phyloP scores from a whole-genome alignment of 2,888 invertebrate species.

The Phaonia tiefii region DNA sequence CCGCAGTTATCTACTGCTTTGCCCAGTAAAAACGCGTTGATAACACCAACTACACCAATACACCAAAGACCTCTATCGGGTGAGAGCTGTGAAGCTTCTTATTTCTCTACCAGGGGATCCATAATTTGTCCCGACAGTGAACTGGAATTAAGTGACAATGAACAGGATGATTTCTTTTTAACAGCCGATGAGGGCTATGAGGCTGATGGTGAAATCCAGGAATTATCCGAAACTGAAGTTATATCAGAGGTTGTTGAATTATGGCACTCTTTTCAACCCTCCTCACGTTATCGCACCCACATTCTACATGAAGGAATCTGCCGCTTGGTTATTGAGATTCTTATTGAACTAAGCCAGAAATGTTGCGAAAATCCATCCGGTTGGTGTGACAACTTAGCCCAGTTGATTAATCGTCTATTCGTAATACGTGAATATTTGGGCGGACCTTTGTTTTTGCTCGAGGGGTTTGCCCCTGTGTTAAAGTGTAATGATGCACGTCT shows the following conservation, averaged over 20 bases:
- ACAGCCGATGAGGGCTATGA: constrained; percentile 80
- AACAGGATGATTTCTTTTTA: constrained; percentile 76
- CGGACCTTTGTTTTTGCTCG: constrained; percentile 77
- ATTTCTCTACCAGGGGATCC: constrained; percentile 77
- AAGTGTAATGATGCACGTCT: constrained; percentile 75
- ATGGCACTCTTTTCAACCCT: constrained; percentile 76
- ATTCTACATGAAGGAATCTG: constrained; percentile 79
- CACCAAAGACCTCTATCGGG: constrained; percentile 71
- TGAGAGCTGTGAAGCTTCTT: constrained; percentile 76
- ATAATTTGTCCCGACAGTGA: constrained; percentile 77
- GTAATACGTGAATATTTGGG: constrained; percentile 80
- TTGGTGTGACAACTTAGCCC: constrained; percentile 78
- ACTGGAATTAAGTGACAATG: constrained; percentile 78
- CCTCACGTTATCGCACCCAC: constrained; percentile 78
- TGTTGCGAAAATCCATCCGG: constrained; percentile 76
- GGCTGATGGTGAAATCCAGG: constrained; percentile 79
- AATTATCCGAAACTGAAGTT: constrained; percentile 76
- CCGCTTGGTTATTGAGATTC: constrained; percentile 78
- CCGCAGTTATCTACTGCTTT: constrained; percentile 64
- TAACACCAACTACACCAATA: constrained; percentile 70
- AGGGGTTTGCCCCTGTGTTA: constrained; percentile 78
- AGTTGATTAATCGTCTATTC: constrained; percentile 78
- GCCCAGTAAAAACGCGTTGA: constrained; percentile 72
- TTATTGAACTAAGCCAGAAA: constrained; percentile 76
- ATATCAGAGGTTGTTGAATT: constrained; percentile 72